These are phyloP conservation scores for Hirtodrosophila trivittata DNA, from an alignment of 2,888 invertebrate genomes.

Conservation along the genomic window DNA sequence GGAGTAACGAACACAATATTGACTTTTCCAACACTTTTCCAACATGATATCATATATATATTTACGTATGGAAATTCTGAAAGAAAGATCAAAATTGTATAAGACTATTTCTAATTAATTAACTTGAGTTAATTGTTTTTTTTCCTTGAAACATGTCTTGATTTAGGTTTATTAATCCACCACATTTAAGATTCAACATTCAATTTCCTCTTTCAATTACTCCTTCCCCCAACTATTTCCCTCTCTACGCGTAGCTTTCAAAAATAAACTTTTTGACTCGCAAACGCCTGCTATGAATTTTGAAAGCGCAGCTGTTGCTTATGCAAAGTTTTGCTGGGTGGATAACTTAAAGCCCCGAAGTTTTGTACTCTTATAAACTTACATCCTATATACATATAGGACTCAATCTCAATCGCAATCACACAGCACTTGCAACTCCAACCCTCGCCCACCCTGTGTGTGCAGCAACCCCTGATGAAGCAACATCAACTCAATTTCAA, in stretches of 20 bases:
- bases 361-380: slow-evolving; percentile 49
- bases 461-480: slow-evolving; percentile 22
- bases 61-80: too few species aligned
- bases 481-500: slow-evolving; percentile 60
- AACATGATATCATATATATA: too few species aligned
- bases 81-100: too few species aligned
- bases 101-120: too few species aligned
- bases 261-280: slow-evolving; percentile 63
- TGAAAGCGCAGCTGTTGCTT: slow-evolving; percentile 63
- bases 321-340: slow-evolving; percentile 66
- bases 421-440: neutral
- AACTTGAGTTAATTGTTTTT: too few species aligned
- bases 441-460: slow-evolving; percentile 5
- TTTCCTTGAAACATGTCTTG: too few species aligned
- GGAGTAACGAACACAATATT: too few species aligned
- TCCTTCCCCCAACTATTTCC: neutral
- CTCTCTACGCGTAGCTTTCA: slow-evolving; percentile 10
- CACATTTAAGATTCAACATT: neutral
- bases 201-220: neutral
- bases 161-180: too few species aligned
- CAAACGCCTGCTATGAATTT: slow-evolving; percentile 61
- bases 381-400: slow-evolving; percentile 27
- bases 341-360: slow-evolving; percentile 62
- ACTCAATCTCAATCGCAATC: slow-evolving; percentile 60
- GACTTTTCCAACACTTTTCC: too few species aligned